Evolutionary conservation across 1,140 invertebrate genomes (phyloP).

Genomic region (Drosophila chauvacae): DNA sequence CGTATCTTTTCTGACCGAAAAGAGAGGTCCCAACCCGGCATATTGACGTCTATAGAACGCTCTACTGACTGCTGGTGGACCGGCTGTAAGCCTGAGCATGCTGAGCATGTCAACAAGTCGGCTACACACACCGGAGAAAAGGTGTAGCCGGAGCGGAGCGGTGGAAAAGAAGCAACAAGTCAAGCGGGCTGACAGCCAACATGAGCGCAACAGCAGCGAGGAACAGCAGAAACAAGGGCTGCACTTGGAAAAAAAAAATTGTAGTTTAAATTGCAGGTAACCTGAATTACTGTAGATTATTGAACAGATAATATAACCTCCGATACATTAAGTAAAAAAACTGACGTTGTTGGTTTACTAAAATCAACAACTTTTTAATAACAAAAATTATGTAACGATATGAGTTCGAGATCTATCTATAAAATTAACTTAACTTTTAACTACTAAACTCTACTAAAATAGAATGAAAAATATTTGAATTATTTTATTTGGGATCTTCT

Average conservation of each 20-base stretch:
- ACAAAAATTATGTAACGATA: no score
- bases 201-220: slow-evolving; percentile 74
- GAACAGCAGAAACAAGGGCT: slow-evolving; percentile 53
- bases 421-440: no score
- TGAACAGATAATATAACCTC: neutral
- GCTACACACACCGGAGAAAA: slow-evolving; percentile 36
- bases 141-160: slow-evolving; percentile 21
- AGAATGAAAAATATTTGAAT: no score
- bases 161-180: slow-evolving; percentile 55
- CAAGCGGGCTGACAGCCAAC: slow-evolving; percentile 76
- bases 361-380: no score
- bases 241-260: slow-evolving; percentile 32
- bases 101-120: slow-evolving; percentile 82
- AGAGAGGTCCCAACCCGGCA: slow-evolving; percentile 40
- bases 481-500: no score
- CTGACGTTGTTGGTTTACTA: no score
- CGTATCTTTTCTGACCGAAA: slow-evolving; percentile 13
- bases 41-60: slow-evolving; percentile 61
- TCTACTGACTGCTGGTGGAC: slow-evolving; percentile 29
- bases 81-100: slow-evolving; percentile 71
- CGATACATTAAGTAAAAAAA: accelerated
- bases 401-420: no score
- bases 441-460: no score
- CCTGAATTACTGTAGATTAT: no score
- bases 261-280: neutral